phyloP scores from a whole-genome alignment of 2,888 invertebrate species.

The Lobophora halterata region DNA sequence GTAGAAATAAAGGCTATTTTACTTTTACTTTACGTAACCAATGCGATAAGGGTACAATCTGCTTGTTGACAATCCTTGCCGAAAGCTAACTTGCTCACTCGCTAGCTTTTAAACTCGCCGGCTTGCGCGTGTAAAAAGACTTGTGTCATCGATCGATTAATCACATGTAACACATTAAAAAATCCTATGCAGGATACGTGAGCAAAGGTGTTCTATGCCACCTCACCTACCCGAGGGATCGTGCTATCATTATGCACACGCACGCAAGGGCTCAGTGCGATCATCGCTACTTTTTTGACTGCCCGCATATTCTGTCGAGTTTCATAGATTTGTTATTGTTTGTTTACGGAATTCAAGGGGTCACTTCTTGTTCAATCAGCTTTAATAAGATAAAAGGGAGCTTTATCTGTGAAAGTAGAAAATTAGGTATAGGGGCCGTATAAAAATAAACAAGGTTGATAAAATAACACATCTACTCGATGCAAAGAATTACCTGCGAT shows the following conservation, averaged over 20 bases:
- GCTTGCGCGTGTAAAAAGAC: no score
- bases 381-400: slow-evolving; percentile 4
- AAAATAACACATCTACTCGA: no score
- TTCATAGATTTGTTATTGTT: slow-evolving; percentile 15
- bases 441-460: background rate
- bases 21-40: no score
- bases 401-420: slow-evolving; percentile 1
- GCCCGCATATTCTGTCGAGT: slow-evolving; percentile 7
- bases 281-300: slow-evolving; percentile 21
- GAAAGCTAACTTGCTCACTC: no score
- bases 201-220: slow-evolving; percentile 8
- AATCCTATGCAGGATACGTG: slow-evolving; percentile 1
- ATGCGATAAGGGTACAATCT: no score
- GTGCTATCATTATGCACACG: slow-evolving; percentile 22
- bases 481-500: no score
- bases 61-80: no score
- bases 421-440: background rate
- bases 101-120: no score
- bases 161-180: no score
- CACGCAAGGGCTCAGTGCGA: slow-evolving; percentile 26
- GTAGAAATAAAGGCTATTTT: no score
- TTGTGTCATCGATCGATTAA: no score
- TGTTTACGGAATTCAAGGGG: slow-evolving; percentile 13
- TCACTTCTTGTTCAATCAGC: slow-evolving; percentile 2
- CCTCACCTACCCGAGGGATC: slow-evolving; percentile 14